Conservation (phyloP, 2,113 vertebrate species). For the Heterocephalus glaber region DNA sequence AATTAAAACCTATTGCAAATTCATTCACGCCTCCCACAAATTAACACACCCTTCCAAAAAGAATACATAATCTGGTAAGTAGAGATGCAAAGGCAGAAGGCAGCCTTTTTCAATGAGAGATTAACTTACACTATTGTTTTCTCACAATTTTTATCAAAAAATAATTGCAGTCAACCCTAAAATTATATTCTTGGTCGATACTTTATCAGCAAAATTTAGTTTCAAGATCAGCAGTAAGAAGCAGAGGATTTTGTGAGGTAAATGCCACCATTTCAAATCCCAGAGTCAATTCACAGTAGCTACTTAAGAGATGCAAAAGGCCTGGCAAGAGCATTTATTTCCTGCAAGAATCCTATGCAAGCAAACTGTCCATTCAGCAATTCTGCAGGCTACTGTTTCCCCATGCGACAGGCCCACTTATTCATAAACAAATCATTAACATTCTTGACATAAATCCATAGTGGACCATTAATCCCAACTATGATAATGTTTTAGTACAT, state of each 20-base stretch:
- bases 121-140: background rate
- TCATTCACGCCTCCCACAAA: background rate
- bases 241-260: slow-evolving; percentile 68
- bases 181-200: background rate
- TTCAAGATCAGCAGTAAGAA: background rate
- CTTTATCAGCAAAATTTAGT: background rate
- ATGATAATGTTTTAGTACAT: slow-evolving; percentile 87
- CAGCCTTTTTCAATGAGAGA: background rate
- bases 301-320: slow-evolving; percentile 78
- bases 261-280: slow-evolving; percentile 78
- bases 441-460: slow-evolving; percentile 90
- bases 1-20: slow-evolving; percentile 35
- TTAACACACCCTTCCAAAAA: background rate
- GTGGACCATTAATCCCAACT: slow-evolving; percentile 84
- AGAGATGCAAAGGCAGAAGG: background rate
- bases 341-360: slow-evolving; percentile 80
- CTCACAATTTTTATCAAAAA: background rate
- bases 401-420: slow-evolving; percentile 86
- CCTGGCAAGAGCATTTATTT: slow-evolving; percentile 81
- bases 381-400: slow-evolving; percentile 83
- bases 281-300: slow-evolving; percentile 77
- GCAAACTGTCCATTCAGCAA: slow-evolving; percentile 86
- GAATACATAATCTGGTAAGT: background rate
- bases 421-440: slow-evolving; percentile 91
- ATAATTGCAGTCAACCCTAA: background rate